Conservation (phyloP, 2,888 invertebrate species). For the Elysia crispata region DNA sequence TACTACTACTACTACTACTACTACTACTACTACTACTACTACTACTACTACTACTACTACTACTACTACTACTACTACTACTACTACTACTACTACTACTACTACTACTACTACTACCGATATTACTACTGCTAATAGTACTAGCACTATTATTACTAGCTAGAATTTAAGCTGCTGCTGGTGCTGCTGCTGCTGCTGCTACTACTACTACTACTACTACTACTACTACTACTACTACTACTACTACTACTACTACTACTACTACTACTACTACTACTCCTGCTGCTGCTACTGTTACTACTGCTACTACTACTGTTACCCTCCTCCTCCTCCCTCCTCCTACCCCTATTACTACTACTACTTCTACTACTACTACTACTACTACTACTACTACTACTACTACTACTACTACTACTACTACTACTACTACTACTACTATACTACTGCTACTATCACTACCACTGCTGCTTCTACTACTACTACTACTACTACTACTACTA, state of each 20-base stretch:
- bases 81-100: background rate
- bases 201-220: slow-evolving; percentile 5
- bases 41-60: slow-evolving; percentile 25
- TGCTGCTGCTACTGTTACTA: too few relatives aligned
- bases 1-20: slow-evolving; percentile 4
- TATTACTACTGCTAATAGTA: too few relatives aligned
- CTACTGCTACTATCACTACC: background rate
- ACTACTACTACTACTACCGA: too few relatives aligned
- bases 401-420: background rate
- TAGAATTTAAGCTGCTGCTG: background rate
- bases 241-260: slow-evolving; percentile 6
- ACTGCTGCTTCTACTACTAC: too few relatives aligned
- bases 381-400: background rate
- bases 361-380: slow-evolving; percentile 9
- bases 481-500: too few relatives aligned
- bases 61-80: slow-evolving; percentile 19
- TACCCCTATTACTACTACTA: too few relatives aligned
- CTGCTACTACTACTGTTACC: background rate
- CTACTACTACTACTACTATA: too few relatives aligned
- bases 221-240: slow-evolving; percentile 5
- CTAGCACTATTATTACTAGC: background rate
- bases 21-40: slow-evolving; percentile 30
- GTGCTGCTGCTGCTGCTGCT: background rate
- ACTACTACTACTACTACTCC: too few relatives aligned
- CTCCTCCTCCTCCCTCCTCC: too few relatives aligned